These are phyloP conservation scores for Amblyjoppa proteus DNA, from an alignment of 2,888 invertebrate genomes.

Conservation along the genomic window DNA sequence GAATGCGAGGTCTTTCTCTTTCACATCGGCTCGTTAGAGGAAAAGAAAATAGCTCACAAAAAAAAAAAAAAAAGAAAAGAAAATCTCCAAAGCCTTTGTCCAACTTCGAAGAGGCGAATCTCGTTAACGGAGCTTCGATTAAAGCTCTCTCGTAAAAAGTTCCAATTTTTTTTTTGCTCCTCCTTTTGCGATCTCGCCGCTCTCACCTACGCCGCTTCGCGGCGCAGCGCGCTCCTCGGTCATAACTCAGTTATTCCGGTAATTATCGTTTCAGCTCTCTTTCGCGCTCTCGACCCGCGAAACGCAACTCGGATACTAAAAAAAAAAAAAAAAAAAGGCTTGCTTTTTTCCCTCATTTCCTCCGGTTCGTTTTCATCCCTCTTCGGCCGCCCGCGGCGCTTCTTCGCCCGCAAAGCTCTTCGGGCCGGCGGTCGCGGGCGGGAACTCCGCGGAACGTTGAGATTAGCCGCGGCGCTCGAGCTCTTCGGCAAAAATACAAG, in stretches of 20 bases:
- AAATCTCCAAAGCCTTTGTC: constrained; percentile 53
- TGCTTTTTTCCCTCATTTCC: constrained; percentile 10
- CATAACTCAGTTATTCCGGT: constrained; percentile 65
- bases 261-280: constrained; percentile 62
- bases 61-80: constrained; percentile 28
- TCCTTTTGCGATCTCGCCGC: constrained; percentile 19
- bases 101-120: constrained; percentile 50
- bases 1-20: background rate
- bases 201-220: constrained; percentile 8
- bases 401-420: constrained; percentile 50
- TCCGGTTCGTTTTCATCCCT: constrained; percentile 37
- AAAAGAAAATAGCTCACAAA: too few species aligned
- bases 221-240: constrained; percentile 40
- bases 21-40: background rate
- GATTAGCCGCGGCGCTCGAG: constrained; percentile 26
- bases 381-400: background rate
- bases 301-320: constrained; percentile 16
- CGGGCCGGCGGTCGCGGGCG: constrained; percentile 25
- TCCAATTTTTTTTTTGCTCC: background rate
- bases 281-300: constrained; percentile 26
- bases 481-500: too few species aligned
- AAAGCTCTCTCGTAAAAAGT: constrained; percentile 40
- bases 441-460: constrained; percentile 28
- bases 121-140: constrained; percentile 60
- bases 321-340: constrained; percentile 11